A percentile compares a stretch with the other conserved stretches of the same genome.
These are phyloP conservation scores for Brachypalpus laphriformis DNA, from an alignment of 2,888 invertebrate genomes.

Conservation along the genomic window DNA sequence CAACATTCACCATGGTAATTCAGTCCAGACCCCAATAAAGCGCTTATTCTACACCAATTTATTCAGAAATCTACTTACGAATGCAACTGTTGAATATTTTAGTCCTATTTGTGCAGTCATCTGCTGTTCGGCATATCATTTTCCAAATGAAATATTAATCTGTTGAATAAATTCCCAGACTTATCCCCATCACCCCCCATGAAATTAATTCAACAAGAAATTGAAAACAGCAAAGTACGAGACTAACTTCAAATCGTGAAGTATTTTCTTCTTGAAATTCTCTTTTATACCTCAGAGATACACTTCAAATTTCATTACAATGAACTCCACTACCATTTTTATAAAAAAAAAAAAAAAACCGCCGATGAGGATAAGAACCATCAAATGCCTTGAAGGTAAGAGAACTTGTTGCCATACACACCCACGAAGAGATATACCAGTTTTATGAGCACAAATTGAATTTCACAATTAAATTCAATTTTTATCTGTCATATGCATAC, in stretches of 20 bases:
- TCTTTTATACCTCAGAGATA: no score
- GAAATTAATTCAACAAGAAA: background rate
- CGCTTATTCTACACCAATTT: background rate
- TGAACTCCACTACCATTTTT: background rate
- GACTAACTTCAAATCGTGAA: background rate
- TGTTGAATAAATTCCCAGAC: background rate
- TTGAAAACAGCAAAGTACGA: background rate
- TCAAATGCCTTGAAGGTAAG: conserved; percentile 4
- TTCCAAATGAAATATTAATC: background rate
- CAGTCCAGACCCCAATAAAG: background rate
- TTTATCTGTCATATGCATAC: conserved; percentile 53
- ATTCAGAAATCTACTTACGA: background rate
- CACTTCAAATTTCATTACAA: background rate
- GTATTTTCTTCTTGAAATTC: background rate
- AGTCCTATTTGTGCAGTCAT: background rate
- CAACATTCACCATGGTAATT: background rate
- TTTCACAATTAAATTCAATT: conserved; percentile 39
- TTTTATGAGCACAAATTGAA: conserved; percentile 23
- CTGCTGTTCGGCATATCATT: background rate
- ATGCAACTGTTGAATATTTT: background rate
- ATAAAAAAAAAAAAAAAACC: background rate
- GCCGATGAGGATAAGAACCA: background rate
- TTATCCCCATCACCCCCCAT: background rate
- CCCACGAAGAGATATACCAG: background rate
- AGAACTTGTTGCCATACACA: background rate